Conservation (phyloP, 2,888 invertebrate species). For the Pemphredon lugubris region DNA sequence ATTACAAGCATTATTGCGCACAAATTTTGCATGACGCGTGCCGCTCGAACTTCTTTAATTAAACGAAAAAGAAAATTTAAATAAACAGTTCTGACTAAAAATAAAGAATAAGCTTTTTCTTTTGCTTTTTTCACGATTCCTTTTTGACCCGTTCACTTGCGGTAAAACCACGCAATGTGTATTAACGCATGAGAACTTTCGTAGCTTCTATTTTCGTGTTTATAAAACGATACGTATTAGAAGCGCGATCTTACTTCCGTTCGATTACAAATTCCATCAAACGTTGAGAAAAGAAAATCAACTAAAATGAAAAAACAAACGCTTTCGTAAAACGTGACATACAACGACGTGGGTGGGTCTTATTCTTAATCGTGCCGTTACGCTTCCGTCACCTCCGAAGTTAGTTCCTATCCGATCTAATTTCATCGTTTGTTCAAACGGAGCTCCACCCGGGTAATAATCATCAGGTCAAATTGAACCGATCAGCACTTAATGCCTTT, state of each 20-base stretch:
- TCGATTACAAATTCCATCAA: no score
- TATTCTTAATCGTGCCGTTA: slow-evolving; percentile 32
- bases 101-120: no score
- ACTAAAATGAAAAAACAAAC: no score
- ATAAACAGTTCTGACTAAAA: not conserved
- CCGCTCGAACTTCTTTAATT: not conserved
- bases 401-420: slow-evolving; percentile 56
- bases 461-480: slow-evolving; percentile 56
- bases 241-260: no score
- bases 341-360: slow-evolving; percentile 34
- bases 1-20: slow-evolving; percentile 6
- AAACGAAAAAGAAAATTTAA: no score
- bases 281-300: no score
- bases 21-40: not conserved
- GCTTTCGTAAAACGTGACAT: slow-evolving; percentile 13
- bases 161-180: no score
- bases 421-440: slow-evolving; percentile 59
- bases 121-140: slow-evolving; percentile 14
- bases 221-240: no score
- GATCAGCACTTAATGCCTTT: slow-evolving; percentile 44
- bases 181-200: no score
- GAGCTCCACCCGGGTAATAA: slow-evolving; percentile 62
- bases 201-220: no score
- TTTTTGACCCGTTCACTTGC: no score
- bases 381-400: slow-evolving; percentile 49